These are phyloP conservation scores for Parochlus steinenii DNA, from an alignment of 2,888 invertebrate species.

Conservation along the genomic window DNA sequence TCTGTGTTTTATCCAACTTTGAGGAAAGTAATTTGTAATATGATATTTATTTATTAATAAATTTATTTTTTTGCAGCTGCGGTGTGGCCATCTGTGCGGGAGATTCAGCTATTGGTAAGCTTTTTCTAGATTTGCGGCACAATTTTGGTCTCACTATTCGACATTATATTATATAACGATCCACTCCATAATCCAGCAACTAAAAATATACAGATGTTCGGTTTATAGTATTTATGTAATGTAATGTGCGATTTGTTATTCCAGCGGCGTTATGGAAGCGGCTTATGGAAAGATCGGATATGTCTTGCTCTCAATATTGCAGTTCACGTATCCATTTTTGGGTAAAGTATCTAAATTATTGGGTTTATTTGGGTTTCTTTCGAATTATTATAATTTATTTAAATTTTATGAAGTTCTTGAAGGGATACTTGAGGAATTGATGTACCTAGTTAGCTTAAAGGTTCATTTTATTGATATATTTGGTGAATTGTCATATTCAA, in stretches of 20 bases:
- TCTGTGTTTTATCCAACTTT: not conserved
- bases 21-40: not conserved
- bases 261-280: slow-evolving; percentile 58
- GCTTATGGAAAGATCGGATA: slow-evolving; percentile 66
- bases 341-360: slow-evolving; percentile 42
- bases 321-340: slow-evolving; percentile 70
- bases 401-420: too few relatives aligned
- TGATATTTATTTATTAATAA: not conserved
- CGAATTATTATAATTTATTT: not conserved
- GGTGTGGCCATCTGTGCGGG: slow-evolving; percentile 55
- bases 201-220: too few relatives aligned
- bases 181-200: too few relatives aligned
- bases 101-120: slow-evolving; percentile 68
- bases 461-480: too few relatives aligned
- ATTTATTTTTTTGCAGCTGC: slow-evolving; percentile 21
- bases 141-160: too few relatives aligned
- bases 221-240: slow-evolving; percentile 13
- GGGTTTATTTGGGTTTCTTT: too few relatives aligned
- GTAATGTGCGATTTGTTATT: too few relatives aligned
- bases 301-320: slow-evolving; percentile 53
- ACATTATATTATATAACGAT: too few relatives aligned
- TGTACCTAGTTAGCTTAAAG: too few relatives aligned
- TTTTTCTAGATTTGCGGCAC: too few relatives aligned
- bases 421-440: too few relatives aligned
- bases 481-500: too few relatives aligned